These are phyloP conservation scores for Actenoides lindsayi DNA, from an alignment of 2,113 vertebrate genomes.

Conservation along the genomic window DNA sequence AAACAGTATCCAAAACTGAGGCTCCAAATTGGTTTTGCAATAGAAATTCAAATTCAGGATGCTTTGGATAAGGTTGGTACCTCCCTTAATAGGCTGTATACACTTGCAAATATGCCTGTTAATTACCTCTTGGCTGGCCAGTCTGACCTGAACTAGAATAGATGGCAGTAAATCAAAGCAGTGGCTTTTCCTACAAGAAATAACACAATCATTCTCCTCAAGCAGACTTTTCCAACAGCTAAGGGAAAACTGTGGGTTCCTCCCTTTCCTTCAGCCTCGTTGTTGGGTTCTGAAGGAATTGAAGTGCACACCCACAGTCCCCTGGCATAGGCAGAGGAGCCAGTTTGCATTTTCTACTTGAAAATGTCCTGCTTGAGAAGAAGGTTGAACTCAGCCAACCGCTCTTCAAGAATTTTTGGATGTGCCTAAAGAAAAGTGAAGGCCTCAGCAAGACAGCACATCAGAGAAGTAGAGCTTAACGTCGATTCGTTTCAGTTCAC, in stretches of 20 bases:
- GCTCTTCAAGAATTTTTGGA: neutral
- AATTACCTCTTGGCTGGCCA: neutral
- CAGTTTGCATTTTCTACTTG: neutral
- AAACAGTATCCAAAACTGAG: neutral
- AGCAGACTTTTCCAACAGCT: neutral
- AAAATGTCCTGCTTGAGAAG: neutral
- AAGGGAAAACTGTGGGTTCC: neutral
- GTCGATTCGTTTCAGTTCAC: rapidly evolving
- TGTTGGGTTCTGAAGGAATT: neutral
- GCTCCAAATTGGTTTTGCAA: neutral
- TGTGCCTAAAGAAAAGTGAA: neutral
- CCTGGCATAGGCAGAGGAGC: neutral
- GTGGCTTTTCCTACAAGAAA: neutral
- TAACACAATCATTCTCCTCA: neutral
- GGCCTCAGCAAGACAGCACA: neutral
- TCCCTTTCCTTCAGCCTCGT: neutral
- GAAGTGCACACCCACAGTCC: neutral
- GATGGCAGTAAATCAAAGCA: neutral
- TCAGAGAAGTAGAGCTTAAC: neutral
- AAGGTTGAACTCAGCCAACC: neutral
- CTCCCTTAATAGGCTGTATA: neutral
- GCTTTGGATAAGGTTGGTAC: neutral
- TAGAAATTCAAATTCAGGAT: neutral
- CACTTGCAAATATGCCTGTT: neutral
- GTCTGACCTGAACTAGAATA: neutral